These are phyloP conservation scores for Trissonchulus latispiculum DNA, from an alignment of 2,888 invertebrate genomes.

Conservation along the genomic window DNA sequence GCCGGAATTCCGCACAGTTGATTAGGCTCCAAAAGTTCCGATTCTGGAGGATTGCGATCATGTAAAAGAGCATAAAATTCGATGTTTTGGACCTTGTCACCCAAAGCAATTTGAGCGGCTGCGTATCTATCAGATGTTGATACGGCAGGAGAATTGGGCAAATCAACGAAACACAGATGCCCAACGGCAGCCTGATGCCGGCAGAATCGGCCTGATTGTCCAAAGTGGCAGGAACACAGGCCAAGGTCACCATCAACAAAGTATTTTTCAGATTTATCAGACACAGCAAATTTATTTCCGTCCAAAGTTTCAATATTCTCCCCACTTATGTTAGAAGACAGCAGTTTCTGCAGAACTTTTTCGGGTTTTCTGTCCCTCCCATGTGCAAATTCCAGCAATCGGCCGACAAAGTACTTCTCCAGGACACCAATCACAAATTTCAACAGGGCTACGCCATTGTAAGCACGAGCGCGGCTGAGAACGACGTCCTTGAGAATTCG, in stretches of 20 bases:
- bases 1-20: too few species aligned
- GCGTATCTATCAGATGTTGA: background rate
- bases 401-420: background rate
- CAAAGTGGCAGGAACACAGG: background rate
- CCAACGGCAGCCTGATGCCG: background rate
- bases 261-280: background rate
- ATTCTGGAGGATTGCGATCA: background rate
- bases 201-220: background rate
- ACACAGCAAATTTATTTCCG: background rate
- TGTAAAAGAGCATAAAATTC: background rate
- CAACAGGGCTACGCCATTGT: background rate
- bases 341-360: background rate
- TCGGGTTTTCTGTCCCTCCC: background rate
- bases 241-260: background rate
- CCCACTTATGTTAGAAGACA: background rate
- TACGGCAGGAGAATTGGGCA: background rate
- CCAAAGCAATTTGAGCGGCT: background rate
- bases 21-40: too few species aligned
- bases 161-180: background rate
- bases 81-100: background rate
- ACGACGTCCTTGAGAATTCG: background rate
- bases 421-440: background rate
- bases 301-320: background rate
- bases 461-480: background rate
- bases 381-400: background rate